phyloP scores from a whole-genome alignment of 2,113 vertebrate species.

The Centropus bengalensis region DNA sequence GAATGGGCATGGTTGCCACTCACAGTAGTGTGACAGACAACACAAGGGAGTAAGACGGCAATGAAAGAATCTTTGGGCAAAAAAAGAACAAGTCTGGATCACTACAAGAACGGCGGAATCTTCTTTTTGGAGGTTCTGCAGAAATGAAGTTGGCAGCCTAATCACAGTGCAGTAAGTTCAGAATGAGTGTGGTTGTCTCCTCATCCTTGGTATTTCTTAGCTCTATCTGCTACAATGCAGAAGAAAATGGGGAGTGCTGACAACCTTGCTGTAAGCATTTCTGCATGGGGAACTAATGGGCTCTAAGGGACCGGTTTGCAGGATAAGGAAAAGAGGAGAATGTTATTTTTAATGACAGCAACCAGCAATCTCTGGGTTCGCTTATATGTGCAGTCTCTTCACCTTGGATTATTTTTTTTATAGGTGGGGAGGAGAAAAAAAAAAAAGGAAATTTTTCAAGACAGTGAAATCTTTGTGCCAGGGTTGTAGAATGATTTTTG shows the following conservation, averaged over 20 bases:
- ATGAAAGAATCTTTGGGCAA: background rate
- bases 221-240: background rate
- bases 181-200: background rate
- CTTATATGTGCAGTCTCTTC: background rate
- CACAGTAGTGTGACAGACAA: background rate
- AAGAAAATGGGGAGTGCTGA: background rate
- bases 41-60: background rate
- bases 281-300: background rate
- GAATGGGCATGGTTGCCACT: background rate
- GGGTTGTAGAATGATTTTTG: background rate
- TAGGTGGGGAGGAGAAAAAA: background rate
- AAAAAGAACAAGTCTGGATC: background rate
- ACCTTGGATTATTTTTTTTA: background rate
- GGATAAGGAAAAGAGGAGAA: background rate
- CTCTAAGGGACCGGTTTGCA: background rate
- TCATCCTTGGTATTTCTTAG: background rate
- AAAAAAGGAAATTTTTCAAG: background rate
- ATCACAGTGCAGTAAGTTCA: background rate
- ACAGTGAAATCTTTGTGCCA: background rate
- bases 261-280: background rate
- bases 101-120: background rate
- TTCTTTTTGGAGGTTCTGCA: background rate
- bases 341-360: background rate
- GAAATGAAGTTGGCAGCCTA: background rate
- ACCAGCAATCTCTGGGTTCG: background rate